Percentiles rank a stretch among this genome's conserved stretches.
Evolutionary conservation across 2,113 vertebrate species (phyloP).

Genomic region (Mobula birostris): DNA sequence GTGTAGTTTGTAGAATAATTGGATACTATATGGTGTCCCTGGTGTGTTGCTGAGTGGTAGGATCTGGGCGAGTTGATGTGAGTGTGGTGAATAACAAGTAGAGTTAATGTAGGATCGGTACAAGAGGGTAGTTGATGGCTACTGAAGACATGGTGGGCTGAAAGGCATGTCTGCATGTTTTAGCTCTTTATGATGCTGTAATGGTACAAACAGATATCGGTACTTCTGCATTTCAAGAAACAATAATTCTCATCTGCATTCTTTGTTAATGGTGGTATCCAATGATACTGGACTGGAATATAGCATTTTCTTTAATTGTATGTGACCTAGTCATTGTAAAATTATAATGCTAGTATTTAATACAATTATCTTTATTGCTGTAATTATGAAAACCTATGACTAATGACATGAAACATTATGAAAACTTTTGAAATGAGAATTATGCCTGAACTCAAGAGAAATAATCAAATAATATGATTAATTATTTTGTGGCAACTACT

Average conservation of each 20-base stretch:
- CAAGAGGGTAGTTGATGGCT: too few species aligned
- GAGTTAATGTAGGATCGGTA: too few species aligned
- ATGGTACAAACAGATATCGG: background rate
- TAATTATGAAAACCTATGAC: background rate
- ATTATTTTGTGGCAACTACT: background rate
- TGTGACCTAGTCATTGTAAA: background rate
- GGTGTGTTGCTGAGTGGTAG: too few species aligned
- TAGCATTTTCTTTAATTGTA: background rate
- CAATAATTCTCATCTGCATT: background rate
- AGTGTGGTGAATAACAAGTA: too few species aligned
- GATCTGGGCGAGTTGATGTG: too few species aligned
- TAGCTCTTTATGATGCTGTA: too few species aligned
- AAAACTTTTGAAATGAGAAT: too few species aligned
- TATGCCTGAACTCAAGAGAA: background rate
- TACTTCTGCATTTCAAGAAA: background rate
- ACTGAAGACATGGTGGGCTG: too few species aligned
- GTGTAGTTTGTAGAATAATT: too few species aligned
- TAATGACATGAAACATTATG: background rate
- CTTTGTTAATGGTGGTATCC: background rate
- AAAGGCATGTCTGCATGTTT: too few species aligned
- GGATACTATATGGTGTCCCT: too few species aligned
- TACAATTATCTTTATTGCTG: slow-evolving; percentile 5
- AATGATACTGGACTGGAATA: background rate
- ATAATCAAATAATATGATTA: background rate
- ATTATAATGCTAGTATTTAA: background rate